phyloP scores from a whole-genome alignment of 2,797 vertebrate species.

The Xyrichtys novacula region DNA sequence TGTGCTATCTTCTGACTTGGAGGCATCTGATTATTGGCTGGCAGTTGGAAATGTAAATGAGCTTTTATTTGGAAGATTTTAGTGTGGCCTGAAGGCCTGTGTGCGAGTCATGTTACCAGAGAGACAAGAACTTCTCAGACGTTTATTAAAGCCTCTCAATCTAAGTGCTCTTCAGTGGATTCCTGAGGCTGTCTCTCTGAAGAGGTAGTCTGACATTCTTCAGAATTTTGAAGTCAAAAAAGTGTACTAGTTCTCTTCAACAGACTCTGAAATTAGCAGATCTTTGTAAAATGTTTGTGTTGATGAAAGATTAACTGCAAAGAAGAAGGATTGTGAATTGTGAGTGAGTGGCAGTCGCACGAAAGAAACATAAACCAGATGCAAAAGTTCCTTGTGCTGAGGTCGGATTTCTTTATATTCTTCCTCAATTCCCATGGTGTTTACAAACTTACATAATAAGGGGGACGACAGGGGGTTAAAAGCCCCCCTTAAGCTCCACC shows the following conservation, averaged over 20 bases:
- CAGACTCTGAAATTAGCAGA: too few relatives aligned
- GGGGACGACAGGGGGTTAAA: too few relatives aligned
- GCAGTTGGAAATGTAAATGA: conserved; percentile 45
- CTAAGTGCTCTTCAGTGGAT: not conserved
- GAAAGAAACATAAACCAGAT: too few relatives aligned
- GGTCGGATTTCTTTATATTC: too few relatives aligned
- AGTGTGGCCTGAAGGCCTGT: conserved; percentile 7
- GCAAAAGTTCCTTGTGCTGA: too few relatives aligned
- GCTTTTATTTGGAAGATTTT: conserved; percentile 24
- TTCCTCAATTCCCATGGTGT: too few relatives aligned
- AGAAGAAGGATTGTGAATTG: too few relatives aligned
- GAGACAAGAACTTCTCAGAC: conserved; percentile 26
- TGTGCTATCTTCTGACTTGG: conserved; percentile 3
- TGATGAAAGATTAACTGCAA: not conserved
- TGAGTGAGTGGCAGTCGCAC: too few relatives aligned
- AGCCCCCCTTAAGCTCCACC: too few relatives aligned
- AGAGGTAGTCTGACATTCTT: not conserved
- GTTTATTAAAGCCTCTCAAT: not conserved
- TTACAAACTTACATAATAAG: too few relatives aligned
- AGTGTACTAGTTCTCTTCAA: not conserved
- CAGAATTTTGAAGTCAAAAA: not conserved
- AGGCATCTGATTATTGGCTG: conserved; percentile 45
- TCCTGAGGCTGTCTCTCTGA: not conserved
- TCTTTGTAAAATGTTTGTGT: not conserved
- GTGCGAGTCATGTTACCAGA: conserved; percentile 20